Conservation (phyloP, 2,888 invertebrate genomes). For the Chouioia cunea region DNA sequence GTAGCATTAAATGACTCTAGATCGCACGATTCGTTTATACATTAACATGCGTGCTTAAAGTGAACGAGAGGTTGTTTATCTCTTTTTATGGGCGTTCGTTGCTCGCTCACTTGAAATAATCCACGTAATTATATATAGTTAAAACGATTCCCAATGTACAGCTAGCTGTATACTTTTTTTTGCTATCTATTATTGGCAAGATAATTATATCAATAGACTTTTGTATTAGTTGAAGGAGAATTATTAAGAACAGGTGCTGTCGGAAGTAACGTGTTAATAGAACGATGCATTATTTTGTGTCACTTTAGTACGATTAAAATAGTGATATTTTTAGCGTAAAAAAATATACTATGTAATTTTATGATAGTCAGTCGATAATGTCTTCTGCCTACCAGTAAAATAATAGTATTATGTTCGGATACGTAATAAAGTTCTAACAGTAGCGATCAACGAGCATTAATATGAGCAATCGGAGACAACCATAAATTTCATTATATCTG, state of each 20-base stretch:
- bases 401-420: not conserved
- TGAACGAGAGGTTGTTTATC: constrained; percentile 25
- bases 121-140: constrained; percentile 36
- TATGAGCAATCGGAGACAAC: too few relatives aligned
- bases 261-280: constrained; percentile 37
- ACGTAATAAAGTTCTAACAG: too few relatives aligned
- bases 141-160: constrained; percentile 32
- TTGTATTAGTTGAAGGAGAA: constrained; percentile 1
- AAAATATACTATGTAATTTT: constrained; percentile 56
- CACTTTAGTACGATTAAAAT: too few relatives aligned
- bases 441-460: too few relatives aligned
- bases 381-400: constrained; percentile 51
- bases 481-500: too few relatives aligned
- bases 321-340: too few relatives aligned
- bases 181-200: constrained; percentile 29
- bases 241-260: constrained; percentile 8
- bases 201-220: constrained; percentile 34
- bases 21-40: constrained; percentile 12
- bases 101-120: constrained; percentile 20
- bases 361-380: constrained; percentile 58
- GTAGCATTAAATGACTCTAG: constrained; percentile 20
- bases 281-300: too few relatives aligned
- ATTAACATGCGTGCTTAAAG: constrained; percentile 29
- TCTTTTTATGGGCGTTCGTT: constrained; percentile 40
- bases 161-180: not conserved